Conservation (phyloP, 2,888 invertebrate species). For the Bombylius major region DNA sequence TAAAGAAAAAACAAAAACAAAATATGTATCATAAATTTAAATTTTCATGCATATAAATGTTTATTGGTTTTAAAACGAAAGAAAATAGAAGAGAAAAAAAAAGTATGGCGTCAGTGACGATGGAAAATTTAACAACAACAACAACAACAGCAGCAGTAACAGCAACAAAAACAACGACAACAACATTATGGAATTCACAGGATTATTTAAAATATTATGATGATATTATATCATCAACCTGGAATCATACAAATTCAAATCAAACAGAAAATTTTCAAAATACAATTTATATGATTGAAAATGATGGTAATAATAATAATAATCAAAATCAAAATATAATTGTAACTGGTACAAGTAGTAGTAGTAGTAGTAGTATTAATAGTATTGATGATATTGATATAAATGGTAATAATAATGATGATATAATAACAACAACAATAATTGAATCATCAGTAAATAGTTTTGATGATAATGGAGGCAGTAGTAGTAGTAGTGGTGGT, state of each 20-base stretch:
- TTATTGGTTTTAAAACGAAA: too few species aligned
- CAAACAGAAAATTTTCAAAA: constrained; percentile 6
- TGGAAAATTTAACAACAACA: not conserved
- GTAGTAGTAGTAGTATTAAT: constrained; percentile 15
- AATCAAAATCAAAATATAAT: not conserved
- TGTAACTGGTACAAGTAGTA: constrained; percentile 8
- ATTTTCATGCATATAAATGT: too few species aligned
- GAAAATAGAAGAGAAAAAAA: not conserved
- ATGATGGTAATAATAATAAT: constrained; percentile 9
- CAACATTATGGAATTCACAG: constrained; percentile 13
- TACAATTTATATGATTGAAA: constrained; percentile 5
- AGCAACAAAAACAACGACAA: not conserved
- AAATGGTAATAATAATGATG: not conserved
- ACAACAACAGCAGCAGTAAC: not conserved
- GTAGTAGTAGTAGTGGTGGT: constrained; percentile 17
- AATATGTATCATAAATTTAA: too few species aligned
- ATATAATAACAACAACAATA: too few species aligned
- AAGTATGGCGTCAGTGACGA: not conserved
- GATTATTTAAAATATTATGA: constrained; percentile 20
- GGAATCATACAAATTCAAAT: constrained; percentile 16
- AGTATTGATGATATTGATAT: not conserved
- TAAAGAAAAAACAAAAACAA: too few species aligned
- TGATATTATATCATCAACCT: constrained; percentile 8
- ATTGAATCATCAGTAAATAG: not conserved
- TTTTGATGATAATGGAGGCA: not conserved